Percentiles rank a stretch among this genome's conserved stretches.
These are phyloP conservation scores for Arvicanthis niloticus DNA, from an alignment of 2,113 vertebrate species.

Conservation along the genomic window DNA sequence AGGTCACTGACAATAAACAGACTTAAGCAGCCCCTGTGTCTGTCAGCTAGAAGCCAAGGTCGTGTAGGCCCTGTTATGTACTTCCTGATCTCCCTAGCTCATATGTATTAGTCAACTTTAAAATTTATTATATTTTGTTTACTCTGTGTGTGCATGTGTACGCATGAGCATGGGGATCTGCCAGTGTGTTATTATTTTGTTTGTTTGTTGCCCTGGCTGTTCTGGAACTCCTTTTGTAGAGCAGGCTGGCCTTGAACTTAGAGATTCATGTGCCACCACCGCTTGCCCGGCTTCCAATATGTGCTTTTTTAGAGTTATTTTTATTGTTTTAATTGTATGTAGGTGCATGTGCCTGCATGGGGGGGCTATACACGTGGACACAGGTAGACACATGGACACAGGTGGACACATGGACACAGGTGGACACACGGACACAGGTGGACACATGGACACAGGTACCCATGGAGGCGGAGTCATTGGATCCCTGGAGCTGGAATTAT, in stretches of 20 bases:
- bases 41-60: not conserved
- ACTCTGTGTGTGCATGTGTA: not conserved
- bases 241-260: not conserved
- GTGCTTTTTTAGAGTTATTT: not conserved
- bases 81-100: not conserved
- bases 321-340: not conserved
- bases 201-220: not conserved
- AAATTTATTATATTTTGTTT: not conserved
- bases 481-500: not conserved
- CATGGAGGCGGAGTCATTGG: not conserved
- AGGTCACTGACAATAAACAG: not conserved
- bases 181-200: too few species aligned
- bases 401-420: not conserved
- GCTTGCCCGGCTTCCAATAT: not conserved
- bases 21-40: not conserved
- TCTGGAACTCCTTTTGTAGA: not conserved
- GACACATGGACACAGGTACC: not conserved
- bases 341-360: not conserved
- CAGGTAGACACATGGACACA: too few species aligned
- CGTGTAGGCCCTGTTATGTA: not conserved
- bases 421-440: too few species aligned
- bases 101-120: not conserved
- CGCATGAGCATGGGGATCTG: too few species aligned
- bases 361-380: too few species aligned
- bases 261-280: not conserved